These are phyloP conservation scores for Anas bahamensis DNA, from an alignment of 2,797 vertebrate genomes.

Conservation along the genomic window DNA sequence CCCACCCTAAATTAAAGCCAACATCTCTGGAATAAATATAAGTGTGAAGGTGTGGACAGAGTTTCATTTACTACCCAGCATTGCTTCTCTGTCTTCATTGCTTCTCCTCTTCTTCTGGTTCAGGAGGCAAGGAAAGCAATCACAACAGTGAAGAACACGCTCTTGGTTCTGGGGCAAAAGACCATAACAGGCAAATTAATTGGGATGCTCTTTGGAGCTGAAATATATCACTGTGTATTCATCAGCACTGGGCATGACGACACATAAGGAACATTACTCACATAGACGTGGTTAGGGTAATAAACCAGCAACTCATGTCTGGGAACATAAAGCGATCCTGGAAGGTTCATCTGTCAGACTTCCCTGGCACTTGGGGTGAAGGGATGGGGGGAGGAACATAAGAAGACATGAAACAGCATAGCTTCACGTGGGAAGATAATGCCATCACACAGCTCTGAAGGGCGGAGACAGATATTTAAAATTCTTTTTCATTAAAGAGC, in stretches of 20 bases:
- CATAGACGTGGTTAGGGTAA: constrained; percentile 24
- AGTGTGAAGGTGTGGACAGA: background rate
- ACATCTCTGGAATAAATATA: background rate
- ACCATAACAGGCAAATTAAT: constrained; percentile 48
- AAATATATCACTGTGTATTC: constrained; percentile 57
- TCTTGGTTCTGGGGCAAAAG: constrained; percentile 6
- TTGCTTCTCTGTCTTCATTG: background rate
- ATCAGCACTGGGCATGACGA: background rate
- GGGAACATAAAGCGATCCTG: constrained; percentile 52
- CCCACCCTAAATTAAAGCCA: constrained; percentile 2
- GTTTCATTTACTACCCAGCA: background rate
- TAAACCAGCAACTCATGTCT: constrained; percentile 19
- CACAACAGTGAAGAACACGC: background rate
- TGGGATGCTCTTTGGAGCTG: constrained; percentile 15
- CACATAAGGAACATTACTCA: constrained; percentile 17
- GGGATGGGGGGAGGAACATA: background rate
- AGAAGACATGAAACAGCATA: constrained; percentile 59
- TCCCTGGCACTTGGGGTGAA: constrained; percentile 25
- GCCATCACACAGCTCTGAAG: background rate
- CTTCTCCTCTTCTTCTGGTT: background rate
- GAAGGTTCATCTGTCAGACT: constrained; percentile 61
- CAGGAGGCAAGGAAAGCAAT: constrained; percentile 8
- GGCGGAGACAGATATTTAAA: constrained; percentile 50
- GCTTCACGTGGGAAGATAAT: constrained; percentile 53
- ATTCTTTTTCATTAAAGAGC: constrained; percentile 35